Base-by-base conservation (phyloP, 2,888 invertebrate species). In the Tubulanus polymorphus region DNA sequence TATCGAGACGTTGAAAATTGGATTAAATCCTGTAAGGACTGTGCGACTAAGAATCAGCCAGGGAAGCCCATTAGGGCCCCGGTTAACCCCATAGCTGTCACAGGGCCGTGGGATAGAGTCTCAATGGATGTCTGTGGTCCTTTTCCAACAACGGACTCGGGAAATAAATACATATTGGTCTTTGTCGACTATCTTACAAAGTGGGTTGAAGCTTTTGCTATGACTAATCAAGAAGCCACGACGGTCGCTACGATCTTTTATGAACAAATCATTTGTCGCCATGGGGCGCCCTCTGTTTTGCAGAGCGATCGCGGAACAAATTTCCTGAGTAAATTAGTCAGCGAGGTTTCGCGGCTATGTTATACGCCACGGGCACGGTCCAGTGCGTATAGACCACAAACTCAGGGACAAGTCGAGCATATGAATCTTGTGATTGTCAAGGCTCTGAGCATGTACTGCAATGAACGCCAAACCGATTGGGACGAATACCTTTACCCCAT, bases 121-220 rank as follows among this genome's bases (percentile, higher is more conserved):
- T 18, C 41, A 41, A 15, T 41, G 6, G 41, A 41, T 41, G 18
- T 18, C 23, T 18, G 18, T 8, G 41, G 41, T 3, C 41, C 41
- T 20, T 20, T 41, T 18, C 41, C 41, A 8, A 41, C 18, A 15
- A 41, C 18, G 23, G n/a, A n/a, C n/a, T n/a, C n/a, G n/a, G n/a
- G n/a, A n/a, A n/a, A n/a, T n/a, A n/a, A n/a, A 35, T 62, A 60
- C 32, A 32, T 63, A 12, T 37, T 60, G 12, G 59, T 55, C n/a
- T 55, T 60, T 35, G 56, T 60, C 55, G 56, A 56, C 59, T 50
- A 47, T 15, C 45, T 56, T 12, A 61, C 61, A 8, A 30, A 53
- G 12, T 67, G 63, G 45, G 59, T 57, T 26, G 62, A 64, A 54
- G 63, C 64, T 29, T 54, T 67, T 47, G 65, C 65, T 20, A 50